Conservation (phyloP, 2,113 vertebrate species). For the Dendropsophus ebraccatus region DNA sequence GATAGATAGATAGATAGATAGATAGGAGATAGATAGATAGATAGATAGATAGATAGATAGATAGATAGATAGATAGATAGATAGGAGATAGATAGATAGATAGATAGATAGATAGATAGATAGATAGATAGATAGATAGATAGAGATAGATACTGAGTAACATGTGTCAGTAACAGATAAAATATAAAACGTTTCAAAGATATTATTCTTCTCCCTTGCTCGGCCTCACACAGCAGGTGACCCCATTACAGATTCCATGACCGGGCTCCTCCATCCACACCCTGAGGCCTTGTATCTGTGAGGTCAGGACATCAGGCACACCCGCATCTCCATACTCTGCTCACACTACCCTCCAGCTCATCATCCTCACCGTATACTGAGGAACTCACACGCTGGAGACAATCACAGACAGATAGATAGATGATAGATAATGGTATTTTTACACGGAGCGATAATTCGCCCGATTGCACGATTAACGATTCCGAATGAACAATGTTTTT, state of each 20-base stretch:
- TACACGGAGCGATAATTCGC: too few relatives aligned
- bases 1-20: constrained; percentile 1
- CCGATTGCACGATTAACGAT: too few relatives aligned
- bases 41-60: too few relatives aligned
- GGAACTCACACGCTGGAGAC: neutral
- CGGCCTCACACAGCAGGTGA: neutral
- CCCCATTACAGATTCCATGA: neutral
- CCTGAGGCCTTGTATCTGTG: neutral
- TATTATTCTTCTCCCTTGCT: neutral
- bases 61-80: neutral
- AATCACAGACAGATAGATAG: neutral
- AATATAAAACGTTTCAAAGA: neutral
- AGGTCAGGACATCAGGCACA: neutral
- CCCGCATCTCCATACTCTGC: constrained; percentile 7
- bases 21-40: neutral
- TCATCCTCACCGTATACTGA: neutral
- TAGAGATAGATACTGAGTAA: neutral
- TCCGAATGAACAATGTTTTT: too few relatives aligned
- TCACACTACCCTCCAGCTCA: neutral
- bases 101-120: neutral
- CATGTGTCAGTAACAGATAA: neutral
- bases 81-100: neutral
- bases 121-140: neutral
- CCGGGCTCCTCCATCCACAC: neutral
- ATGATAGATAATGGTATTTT: constrained; percentile 1